These are phyloP conservation scores for Eudemis profundana DNA, from an alignment of 2,888 invertebrate genomes.

Conservation along the genomic window DNA sequence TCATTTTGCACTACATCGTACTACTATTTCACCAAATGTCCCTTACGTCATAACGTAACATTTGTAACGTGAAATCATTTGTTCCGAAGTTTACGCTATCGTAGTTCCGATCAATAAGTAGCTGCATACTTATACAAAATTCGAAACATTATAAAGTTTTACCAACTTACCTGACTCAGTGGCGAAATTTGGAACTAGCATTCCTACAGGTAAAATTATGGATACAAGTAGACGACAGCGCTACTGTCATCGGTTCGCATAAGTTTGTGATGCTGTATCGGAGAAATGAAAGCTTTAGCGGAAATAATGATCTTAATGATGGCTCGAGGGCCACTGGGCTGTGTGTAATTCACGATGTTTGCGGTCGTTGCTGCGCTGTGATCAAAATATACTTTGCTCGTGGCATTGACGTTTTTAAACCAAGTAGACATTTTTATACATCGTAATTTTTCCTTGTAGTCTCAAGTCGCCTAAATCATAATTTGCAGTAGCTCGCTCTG, in stretches of 20 bases:
- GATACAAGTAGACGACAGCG: background rate
- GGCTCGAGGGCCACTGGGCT: background rate
- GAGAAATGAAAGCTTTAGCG: slow-evolving; percentile 13
- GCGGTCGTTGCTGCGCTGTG: background rate
- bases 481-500: too few relatives aligned
- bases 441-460: too few relatives aligned
- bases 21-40: slow-evolving; percentile 13
- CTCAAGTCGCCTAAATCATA: too few relatives aligned
- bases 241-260: background rate
- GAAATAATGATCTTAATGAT: slow-evolving; percentile 16
- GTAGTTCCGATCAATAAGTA: background rate
- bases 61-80: background rate
- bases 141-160: background rate
- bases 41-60: slow-evolving; percentile 12
- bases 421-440: too few relatives aligned
- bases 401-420: too few relatives aligned
- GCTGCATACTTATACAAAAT: background rate
- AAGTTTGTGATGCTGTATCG: background rate
- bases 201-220: background rate
- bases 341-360: background rate
- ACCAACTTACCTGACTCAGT: background rate
- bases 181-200: background rate
- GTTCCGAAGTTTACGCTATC: slow-evolving; percentile 4
- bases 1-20: background rate
- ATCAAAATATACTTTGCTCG: too few relatives aligned